phyloP scores from a whole-genome alignment of 2,888 invertebrate genomes.

The Pachydiplax longipennis region DNA sequence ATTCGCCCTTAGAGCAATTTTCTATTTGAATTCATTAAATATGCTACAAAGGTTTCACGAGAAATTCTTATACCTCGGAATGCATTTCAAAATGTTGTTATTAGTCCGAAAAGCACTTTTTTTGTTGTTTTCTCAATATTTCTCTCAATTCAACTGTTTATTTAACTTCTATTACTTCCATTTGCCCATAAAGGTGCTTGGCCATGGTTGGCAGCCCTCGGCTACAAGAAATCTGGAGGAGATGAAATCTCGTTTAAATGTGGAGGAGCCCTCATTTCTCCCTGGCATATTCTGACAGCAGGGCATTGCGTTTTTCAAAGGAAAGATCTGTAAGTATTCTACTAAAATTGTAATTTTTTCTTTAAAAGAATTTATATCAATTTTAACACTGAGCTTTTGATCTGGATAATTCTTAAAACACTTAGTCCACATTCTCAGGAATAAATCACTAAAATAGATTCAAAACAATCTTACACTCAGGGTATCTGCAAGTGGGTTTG shows the following conservation, averaged over 20 bases:
- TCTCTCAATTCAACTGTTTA: neutral
- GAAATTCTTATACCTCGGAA: too few relatives aligned
- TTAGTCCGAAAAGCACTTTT: too few relatives aligned
- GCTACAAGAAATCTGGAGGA: constrained; percentile 65
- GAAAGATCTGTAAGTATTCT: constrained; percentile 66
- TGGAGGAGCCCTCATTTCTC: constrained; percentile 75
- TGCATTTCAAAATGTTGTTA: too few relatives aligned
- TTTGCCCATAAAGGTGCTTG: constrained; percentile 69
- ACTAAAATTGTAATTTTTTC: neutral
- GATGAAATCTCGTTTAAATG: constrained; percentile 59
- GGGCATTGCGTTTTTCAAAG: constrained; percentile 75
- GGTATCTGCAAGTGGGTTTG: too few relatives aligned
- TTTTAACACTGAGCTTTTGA: neutral
- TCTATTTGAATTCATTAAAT: too few relatives aligned
- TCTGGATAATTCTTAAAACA: neutral
- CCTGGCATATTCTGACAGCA: constrained; percentile 78
- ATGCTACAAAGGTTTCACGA: too few relatives aligned
- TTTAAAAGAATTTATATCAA: neutral
- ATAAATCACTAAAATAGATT: neutral
- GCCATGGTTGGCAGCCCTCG: constrained; percentile 82
- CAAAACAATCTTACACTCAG: neutral
- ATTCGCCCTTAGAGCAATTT: too few relatives aligned
- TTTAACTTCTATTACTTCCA: constrained; percentile 23
- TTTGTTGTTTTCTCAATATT: neutral
- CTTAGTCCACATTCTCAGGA: neutral